Conservation (phyloP, 2,888 invertebrate species). For the Cartodere bifasciata region DNA sequence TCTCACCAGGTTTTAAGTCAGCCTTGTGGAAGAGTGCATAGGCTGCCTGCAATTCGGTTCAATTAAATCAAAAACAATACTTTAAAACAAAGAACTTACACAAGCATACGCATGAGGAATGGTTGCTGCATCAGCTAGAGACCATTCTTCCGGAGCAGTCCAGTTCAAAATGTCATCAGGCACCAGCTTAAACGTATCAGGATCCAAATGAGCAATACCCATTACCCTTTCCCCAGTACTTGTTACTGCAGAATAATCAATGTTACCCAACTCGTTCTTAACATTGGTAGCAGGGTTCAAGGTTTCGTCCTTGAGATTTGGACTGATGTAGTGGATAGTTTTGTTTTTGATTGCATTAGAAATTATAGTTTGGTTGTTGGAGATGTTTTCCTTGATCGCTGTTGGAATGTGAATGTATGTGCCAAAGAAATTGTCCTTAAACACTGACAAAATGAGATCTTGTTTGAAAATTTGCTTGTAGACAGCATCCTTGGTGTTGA, state of each 20-base stretch:
- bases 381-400: slow-evolving; percentile 23
- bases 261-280: slow-evolving; percentile 27
- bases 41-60: slow-evolving; percentile 30
- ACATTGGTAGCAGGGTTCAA: slow-evolving; percentile 19
- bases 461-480: slow-evolving; percentile 53
- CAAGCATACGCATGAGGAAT: slow-evolving; percentile 70
- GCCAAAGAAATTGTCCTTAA: slow-evolving; percentile 38
- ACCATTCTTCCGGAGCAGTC: slow-evolving; percentile 61
- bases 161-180: slow-evolving; percentile 41
- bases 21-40: slow-evolving; percentile 33
- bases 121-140: slow-evolving; percentile 60
- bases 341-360: slow-evolving; percentile 20
- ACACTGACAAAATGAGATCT: slow-evolving; percentile 69
- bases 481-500: slow-evolving; percentile 48
- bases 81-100: slow-evolving; percentile 23
- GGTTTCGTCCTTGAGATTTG: slow-evolving; percentile 30
- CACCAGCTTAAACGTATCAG: slow-evolving; percentile 24
- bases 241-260: slow-evolving; percentile 29
- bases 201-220: slow-evolving; percentile 44
- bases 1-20: slow-evolving; percentile 30
- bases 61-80: not conserved
- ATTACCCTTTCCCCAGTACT: slow-evolving; percentile 48
- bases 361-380: slow-evolving; percentile 13
- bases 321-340: slow-evolving; percentile 26
- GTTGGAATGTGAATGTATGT: slow-evolving; percentile 24